Percentiles rank a stretch among this genome's conserved stretches.
Evolutionary conservation across 2,113 vertebrate genomes (phyloP).

Genomic region (Pampusana beccarii): DNA sequence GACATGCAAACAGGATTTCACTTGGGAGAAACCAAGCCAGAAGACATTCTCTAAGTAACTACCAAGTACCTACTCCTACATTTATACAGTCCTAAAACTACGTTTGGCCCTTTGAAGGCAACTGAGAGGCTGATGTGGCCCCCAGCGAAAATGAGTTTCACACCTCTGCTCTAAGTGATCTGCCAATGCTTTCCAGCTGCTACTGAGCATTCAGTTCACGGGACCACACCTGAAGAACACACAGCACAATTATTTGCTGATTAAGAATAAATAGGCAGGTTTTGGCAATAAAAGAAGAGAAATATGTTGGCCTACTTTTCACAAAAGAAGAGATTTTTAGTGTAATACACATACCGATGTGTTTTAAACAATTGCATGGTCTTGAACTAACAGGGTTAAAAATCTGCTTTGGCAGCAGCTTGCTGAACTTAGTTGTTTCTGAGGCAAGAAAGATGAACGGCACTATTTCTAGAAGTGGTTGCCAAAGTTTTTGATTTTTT

Average conservation of each 20-base stretch:
- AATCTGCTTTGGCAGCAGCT: conserved; percentile 39
- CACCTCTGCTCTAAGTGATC: neutral
- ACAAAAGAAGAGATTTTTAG: conserved; percentile 22
- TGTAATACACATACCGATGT: conserved; percentile 12
- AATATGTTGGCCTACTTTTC: conserved; percentile 25
- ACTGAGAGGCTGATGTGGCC: too few species aligned
- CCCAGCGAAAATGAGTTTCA: too few species aligned
- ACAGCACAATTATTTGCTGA: conserved; percentile 28
- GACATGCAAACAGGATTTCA: neutral
- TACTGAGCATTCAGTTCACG: neutral
- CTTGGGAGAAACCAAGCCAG: neutral
- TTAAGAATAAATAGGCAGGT: conserved; percentile 8
- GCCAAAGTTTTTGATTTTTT: neutral
- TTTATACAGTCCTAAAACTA: too few species aligned
- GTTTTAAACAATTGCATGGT: conserved; percentile 26
- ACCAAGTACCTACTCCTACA: too few species aligned
- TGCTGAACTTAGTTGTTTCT: conserved; percentile 44
- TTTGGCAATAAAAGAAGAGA: conserved; percentile 19
- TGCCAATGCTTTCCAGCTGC: neutral
- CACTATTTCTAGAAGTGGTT: conserved; percentile 25
- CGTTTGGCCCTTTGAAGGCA: too few species aligned
- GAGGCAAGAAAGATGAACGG: conserved; percentile 19
- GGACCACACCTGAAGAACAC: neutral
- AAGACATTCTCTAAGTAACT: neutral
- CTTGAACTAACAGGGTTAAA: conserved; percentile 54